A percentile compares a stretch with the other conserved stretches of the same genome.
phyloP scores from a whole-genome alignment of 2,797 vertebrate species.

The Siniperca obscura region DNA sequence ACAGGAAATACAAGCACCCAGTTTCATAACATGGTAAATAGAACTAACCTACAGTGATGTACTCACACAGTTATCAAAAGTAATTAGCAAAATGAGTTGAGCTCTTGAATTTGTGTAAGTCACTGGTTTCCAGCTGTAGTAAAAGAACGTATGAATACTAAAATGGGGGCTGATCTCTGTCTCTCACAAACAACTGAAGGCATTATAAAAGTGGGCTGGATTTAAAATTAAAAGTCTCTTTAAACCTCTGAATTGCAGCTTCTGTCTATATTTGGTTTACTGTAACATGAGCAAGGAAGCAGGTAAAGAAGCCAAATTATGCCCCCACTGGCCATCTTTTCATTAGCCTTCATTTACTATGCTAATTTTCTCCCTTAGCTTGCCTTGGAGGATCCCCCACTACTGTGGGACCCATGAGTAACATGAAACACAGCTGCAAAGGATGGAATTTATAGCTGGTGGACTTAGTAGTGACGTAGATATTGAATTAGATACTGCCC shows the following conservation, averaged over 20 bases:
- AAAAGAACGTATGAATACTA: not conserved
- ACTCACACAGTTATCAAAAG: not conserved
- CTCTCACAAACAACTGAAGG: not conserved
- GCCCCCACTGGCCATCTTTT: slow-evolving; percentile 33
- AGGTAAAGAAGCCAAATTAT: slow-evolving; percentile 2
- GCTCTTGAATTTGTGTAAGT: not conserved
- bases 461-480: slow-evolving; percentile 1
- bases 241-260: not conserved
- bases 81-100: not conserved
- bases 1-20: too few species aligned
- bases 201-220: not conserved
- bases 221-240: slow-evolving; percentile 3
- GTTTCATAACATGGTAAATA: too few species aligned
- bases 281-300: slow-evolving; percentile 17
- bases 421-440: slow-evolving; percentile 4
- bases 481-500: not conserved
- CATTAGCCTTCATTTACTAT: slow-evolving; percentile 39
- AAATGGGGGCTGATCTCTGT: not conserved
- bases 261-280: slow-evolving; percentile 29
- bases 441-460: slow-evolving; percentile 16
- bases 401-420: not conserved
- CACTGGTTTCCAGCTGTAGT: not conserved
- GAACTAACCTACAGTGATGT: too few species aligned
- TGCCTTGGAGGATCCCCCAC: slow-evolving; percentile 11
- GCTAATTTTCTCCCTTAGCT: slow-evolving; percentile 33